A percentile compares a stretch with the other conserved stretches of the same genome.
These are phyloP conservation scores for Actinia tenebrosa DNA, from an alignment of 64 coral and sea anemone genomes.

Conservation along the genomic window DNA sequence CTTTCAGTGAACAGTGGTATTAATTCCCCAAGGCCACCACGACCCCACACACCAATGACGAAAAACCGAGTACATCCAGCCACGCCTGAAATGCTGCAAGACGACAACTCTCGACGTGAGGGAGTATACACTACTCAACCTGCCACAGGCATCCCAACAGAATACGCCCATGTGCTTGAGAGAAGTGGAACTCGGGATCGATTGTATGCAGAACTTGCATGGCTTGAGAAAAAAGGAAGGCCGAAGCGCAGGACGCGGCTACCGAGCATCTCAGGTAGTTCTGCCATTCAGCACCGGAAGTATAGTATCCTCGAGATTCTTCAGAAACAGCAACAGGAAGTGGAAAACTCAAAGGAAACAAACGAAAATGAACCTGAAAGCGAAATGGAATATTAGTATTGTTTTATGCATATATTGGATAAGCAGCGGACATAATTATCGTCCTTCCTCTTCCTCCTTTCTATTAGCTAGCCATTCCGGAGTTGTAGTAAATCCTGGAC, in stretches of 20 bases:
- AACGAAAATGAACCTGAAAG: no score
- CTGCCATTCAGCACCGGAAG: conserved; percentile 17
- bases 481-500: no score
- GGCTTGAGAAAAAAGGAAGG: conserved; percentile 40
- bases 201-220: conserved; percentile 41
- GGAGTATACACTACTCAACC: not conserved
- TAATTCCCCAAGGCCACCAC: not conserved
- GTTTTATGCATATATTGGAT: no score
- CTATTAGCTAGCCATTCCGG: no score
- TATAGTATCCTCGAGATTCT: conserved; percentile 15
- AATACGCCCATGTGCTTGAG: conserved; percentile 23
- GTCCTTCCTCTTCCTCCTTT: no score
- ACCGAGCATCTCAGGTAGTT: conserved; percentile 29
- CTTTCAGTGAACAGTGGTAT: not conserved
- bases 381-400: no score
- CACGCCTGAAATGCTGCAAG: not conserved
- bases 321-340: no score
- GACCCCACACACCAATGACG: not conserved
- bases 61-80: conserved; percentile 22
- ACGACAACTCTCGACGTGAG: not conserved
- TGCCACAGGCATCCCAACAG: conserved; percentile 18
- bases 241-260: conserved; percentile 16
- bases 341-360: no score
- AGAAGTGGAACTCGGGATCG: conserved; percentile 37
- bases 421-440: no score